A percentile compares a stretch with the other conserved stretches of the same genome.
Evolutionary conservation across 1,140 invertebrate species (phyloP).

Genomic region (Agrilus planipennis): DNA sequence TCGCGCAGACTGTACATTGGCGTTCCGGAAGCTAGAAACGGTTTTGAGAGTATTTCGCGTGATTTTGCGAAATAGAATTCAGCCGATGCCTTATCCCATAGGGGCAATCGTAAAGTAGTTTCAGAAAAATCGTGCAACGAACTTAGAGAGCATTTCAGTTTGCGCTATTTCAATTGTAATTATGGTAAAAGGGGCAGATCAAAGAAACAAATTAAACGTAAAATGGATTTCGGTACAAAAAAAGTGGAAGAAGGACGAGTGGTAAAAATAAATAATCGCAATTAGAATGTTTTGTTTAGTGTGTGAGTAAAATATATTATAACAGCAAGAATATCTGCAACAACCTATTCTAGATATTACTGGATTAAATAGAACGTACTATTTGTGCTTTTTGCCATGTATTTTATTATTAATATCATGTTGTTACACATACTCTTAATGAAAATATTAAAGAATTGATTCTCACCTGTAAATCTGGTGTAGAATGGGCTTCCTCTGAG

Average conservation of each 20-base stretch:
- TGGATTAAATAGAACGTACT: too few relatives aligned
- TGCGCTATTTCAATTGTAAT: too few relatives aligned
- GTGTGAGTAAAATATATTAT: too few relatives aligned
- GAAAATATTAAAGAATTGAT: too few relatives aligned
- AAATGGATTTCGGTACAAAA: constrained; percentile 6
- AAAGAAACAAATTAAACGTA: too few relatives aligned
- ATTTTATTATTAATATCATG: too few relatives aligned
- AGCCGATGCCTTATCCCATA: constrained; percentile 60
- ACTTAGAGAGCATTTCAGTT: constrained; percentile 26
- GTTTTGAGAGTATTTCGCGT: constrained; percentile 50
- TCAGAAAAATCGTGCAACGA: constrained; percentile 25
- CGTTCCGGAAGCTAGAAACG: constrained; percentile 30
- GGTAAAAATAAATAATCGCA: background rate
- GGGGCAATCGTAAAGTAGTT: constrained; percentile 43
- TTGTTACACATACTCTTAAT: too few relatives aligned
- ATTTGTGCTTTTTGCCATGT: too few relatives aligned
- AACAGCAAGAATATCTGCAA: too few relatives aligned
- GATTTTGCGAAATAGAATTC: constrained; percentile 64
- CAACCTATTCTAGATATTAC: too few relatives aligned
- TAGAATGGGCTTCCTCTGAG: constrained; percentile 78
- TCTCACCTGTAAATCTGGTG: constrained; percentile 76
- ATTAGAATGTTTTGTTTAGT: background rate
- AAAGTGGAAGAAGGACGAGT: background rate
- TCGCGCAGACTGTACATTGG: constrained; percentile 24
- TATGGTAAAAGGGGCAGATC: too few relatives aligned